These are phyloP conservation scores for Octodon degus DNA, from an alignment of 2,113 vertebrate species.

Conservation along the genomic window DNA sequence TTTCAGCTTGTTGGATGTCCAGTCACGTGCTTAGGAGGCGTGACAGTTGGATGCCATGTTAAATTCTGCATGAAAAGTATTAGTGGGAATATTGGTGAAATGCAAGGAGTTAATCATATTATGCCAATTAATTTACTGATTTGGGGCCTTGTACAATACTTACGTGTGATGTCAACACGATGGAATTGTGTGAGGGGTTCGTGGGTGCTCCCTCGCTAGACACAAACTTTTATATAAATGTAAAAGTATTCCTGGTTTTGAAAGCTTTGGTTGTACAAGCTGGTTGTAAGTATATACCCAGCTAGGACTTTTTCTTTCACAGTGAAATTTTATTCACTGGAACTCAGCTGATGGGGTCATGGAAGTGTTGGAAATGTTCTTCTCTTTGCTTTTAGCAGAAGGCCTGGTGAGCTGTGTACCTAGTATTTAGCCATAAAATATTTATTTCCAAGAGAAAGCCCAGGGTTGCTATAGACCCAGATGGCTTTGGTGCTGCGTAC, in stretches of 20 bases:
- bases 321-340: constrained; percentile 54
- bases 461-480: not conserved
- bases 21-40: not conserved
- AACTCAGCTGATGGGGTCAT: constrained; percentile 2
- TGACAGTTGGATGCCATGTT: not conserved
- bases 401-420: not conserved
- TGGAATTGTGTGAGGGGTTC: not conserved
- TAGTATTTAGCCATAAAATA: constrained; percentile 38
- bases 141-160: not conserved
- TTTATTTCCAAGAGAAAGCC: not conserved
- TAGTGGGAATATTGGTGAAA: not conserved
- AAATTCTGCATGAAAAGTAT: not conserved
- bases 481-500: not conserved
- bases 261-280: not conserved
- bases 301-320: constrained; percentile 41
- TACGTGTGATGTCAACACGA: constrained; percentile 3
- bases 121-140: not conserved
- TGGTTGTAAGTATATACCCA: not conserved
- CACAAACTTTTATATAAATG: constrained; percentile 18
- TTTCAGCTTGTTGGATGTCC: too few relatives aligned
- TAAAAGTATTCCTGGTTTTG: constrained; percentile 33
- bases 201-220: not conserved
- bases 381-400: not conserved
- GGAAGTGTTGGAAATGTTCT: not conserved
- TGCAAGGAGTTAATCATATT: constrained; percentile 21